Conservation (phyloP, 2,888 invertebrate genomes). For the Amphiduros pacificus region DNA sequence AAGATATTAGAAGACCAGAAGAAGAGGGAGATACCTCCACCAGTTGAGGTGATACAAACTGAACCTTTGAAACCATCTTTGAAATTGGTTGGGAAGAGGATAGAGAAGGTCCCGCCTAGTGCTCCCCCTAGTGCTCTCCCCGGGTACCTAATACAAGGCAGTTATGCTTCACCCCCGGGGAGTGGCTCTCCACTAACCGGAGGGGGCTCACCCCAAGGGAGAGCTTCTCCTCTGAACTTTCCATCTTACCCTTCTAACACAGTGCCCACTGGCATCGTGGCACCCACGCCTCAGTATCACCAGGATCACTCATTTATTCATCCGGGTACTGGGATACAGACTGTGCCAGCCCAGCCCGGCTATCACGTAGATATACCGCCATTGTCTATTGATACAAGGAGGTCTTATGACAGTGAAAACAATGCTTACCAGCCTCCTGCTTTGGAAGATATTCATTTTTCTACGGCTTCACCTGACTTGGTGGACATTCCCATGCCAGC, state of each 20-base stretch:
- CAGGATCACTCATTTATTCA: too few relatives aligned
- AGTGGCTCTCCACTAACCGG: too few relatives aligned
- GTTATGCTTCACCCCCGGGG: too few relatives aligned
- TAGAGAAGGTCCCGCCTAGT: neutral
- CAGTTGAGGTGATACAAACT: neutral
- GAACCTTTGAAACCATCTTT: constrained; percentile 5
- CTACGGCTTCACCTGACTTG: constrained; percentile 20
- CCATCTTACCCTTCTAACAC: neutral
- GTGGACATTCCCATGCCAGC: constrained; percentile 26
- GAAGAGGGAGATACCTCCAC: neutral
- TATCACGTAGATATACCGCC: too few relatives aligned
- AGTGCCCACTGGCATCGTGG: neutral
- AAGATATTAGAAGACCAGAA: too few relatives aligned
- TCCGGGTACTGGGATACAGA: too few relatives aligned
- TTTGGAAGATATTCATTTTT: constrained; percentile 17
- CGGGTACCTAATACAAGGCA: too few relatives aligned
- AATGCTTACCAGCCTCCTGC: constrained; percentile 5
- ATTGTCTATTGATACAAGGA: too few relatives aligned
- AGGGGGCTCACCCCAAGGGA: too few relatives aligned
- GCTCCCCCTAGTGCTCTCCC: too few relatives aligned
- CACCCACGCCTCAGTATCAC: neutral
- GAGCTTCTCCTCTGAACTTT: neutral
- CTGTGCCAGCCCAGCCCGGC: too few relatives aligned
- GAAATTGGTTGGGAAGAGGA: constrained; percentile 13
- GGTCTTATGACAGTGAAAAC: neutral